Evolutionary conservation across 2,888 invertebrate genomes (phyloP), one percentile per base, ranked within the genome.

Genomic region (Chirona hameri): DNA sequence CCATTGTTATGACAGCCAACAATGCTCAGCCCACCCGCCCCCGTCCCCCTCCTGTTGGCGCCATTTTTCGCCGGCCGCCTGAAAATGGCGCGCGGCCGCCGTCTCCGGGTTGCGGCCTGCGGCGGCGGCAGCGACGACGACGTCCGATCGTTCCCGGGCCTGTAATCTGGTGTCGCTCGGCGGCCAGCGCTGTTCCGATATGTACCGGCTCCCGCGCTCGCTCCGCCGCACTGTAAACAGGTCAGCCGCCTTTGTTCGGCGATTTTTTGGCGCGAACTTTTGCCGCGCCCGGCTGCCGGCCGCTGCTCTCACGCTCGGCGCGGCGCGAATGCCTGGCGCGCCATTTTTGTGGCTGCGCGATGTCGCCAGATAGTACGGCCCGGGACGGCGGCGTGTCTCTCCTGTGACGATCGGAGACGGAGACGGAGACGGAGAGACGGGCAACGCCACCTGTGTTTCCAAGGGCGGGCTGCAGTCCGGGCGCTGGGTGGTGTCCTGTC

Each of bases 281-380:
- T 65, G 65, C 72, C 31, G 29, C 29, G 14, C 18, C 31, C 65
- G n/a, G 27, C n/a, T 72, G 31, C 18, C 72, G n/a, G 27, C 65
- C n/a, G 27, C 65, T 27, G 72, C 72, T 65, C 65, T 65, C 65
- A 65, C 65, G 65, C 27, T 65, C n/a, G 52, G 0, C 65, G 60
- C 65, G 27, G 27, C 65, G 65, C 65, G 65, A 65, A 65, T 65
- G 27, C 65, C 65, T n/a, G 65, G n/a, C 65, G 65, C 65, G 60
- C 65, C 65, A 65, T 65, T 65, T 65, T 65, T 65, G 24, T 21
- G 3, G 24, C 24, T 2, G 24, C 60, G 24, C n/a, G n/a, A 24
- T n/a, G 65, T 27, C n/a, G 65, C 65, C 65, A 27, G 65, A 27
- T 27, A 7, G 27, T n/a, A 27, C 27, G 65, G 65, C 27, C 60